Conservation (phyloP, 92 coral and sea anemone genomes). For the Muricea muricata region DNA sequence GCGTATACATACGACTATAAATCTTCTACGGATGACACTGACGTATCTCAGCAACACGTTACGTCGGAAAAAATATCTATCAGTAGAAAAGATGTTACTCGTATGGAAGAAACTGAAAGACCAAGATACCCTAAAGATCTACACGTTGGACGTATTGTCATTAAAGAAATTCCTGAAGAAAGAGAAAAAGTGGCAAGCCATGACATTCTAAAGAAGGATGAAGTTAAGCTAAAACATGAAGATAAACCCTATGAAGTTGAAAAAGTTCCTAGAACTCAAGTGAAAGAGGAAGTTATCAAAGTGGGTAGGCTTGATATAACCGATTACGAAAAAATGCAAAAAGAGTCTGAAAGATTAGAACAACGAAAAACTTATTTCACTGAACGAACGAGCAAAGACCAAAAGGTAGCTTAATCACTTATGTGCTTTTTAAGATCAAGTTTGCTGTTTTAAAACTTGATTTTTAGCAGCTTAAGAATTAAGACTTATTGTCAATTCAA, state of each 20-base stretch:
- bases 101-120: not conserved
- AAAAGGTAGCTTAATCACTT: not conserved
- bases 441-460: too few relatives aligned
- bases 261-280: not conserved
- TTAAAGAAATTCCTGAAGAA: conserved; percentile 11
- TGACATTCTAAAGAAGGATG: too few relatives aligned
- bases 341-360: not conserved
- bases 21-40: not conserved
- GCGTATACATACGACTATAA: not conserved
- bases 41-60: not conserved
- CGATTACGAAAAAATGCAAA: conserved; percentile 9
- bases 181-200: too few relatives aligned
- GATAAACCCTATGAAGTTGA: not conserved
- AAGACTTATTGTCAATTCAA: too few relatives aligned
- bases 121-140: conserved; percentile 1
- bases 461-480: too few relatives aligned
- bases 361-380: not conserved
- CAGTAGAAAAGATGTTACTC: not conserved
- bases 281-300: not conserved
- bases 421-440: not conserved
- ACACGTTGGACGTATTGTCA: conserved; percentile 31
- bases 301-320: conserved; percentile 10
- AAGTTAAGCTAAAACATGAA: too few relatives aligned
- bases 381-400: not conserved
- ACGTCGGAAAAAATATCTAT: not conserved